A percentile compares a stretch with the other conserved stretches of the same genome.
phyloP scores from a whole-genome alignment of 2,888 invertebrate genomes.

The Bombyx huttoni region DNA sequence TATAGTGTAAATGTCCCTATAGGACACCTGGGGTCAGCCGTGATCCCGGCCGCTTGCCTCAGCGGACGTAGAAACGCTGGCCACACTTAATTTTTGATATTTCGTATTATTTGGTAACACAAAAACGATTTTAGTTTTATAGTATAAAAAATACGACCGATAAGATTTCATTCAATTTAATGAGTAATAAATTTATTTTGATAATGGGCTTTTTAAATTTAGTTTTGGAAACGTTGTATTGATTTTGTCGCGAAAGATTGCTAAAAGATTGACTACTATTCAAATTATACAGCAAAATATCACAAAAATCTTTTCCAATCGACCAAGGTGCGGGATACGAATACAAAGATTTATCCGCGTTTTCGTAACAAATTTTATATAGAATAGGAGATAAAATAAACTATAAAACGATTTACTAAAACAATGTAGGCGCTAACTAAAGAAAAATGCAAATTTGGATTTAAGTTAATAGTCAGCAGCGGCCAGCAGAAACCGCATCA shows the following conservation, averaged over 20 bases:
- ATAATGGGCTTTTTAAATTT: too few relatives aligned
- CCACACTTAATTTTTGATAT: not conserved
- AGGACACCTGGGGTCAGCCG: slow-evolving; percentile 1
- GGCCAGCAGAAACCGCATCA: slow-evolving; percentile 40
- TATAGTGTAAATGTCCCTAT: not conserved
- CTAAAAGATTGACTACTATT: too few relatives aligned
- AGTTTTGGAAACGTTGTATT: too few relatives aligned
- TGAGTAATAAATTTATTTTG: too few relatives aligned
- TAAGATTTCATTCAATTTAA: too few relatives aligned
- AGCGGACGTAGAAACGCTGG: not conserved
- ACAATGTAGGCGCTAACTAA: slow-evolving; percentile 39
- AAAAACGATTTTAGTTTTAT: not conserved
- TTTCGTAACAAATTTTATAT: not conserved
- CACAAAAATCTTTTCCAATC: too few relatives aligned
- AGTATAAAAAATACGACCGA: too few relatives aligned
- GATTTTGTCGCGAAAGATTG: too few relatives aligned
- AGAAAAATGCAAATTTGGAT: slow-evolving; percentile 46
- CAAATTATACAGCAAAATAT: too few relatives aligned
- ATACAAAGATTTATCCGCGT: not conserved
- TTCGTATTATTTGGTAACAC: not conserved
- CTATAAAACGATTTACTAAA: slow-evolving; percentile 26
- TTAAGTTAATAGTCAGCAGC: slow-evolving; percentile 53
- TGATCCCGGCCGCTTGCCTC: not conserved
- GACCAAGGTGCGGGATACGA: not conserved
- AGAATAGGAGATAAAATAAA: slow-evolving; percentile 16